Conservation (phyloP, 2,797 vertebrate genomes). For the Sternotherus odoratus region DNA sequence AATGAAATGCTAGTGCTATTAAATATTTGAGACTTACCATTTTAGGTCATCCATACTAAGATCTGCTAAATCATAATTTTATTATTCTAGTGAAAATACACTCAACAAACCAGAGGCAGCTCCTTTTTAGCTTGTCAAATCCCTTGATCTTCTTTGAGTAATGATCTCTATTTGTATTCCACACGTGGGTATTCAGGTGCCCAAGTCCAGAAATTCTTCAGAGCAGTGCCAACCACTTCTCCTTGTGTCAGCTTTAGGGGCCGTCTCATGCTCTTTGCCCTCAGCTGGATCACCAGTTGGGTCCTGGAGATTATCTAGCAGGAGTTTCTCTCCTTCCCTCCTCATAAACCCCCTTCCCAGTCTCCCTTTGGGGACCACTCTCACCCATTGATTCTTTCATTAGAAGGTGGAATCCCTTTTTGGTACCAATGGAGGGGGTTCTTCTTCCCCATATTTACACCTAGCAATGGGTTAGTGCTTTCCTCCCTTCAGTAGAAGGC, state of each 20-base stretch:
- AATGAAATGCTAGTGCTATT: neutral
- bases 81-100: neutral
- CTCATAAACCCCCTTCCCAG: neutral
- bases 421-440: neutral
- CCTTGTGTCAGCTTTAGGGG: neutral
- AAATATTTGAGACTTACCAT: neutral
- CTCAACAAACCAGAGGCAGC: conserved; percentile 16
- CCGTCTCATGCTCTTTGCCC: neutral
- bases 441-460: no score
- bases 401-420: neutral
- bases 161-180: neutral
- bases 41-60: neutral
- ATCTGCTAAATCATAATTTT: neutral
- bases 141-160: conserved; percentile 4
- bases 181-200: neutral
- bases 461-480: no score
- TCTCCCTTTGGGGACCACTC: neutral
- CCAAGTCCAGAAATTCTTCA: neutral
- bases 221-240: neutral
- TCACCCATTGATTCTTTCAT: neutral
- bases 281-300: neutral
- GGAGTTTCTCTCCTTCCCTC: neutral
- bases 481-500: no score
- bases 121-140: conserved; percentile 23
- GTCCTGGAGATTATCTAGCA: no score